Conservation (phyloP, 2,113 vertebrate species). For the Pavo muticus region DNA sequence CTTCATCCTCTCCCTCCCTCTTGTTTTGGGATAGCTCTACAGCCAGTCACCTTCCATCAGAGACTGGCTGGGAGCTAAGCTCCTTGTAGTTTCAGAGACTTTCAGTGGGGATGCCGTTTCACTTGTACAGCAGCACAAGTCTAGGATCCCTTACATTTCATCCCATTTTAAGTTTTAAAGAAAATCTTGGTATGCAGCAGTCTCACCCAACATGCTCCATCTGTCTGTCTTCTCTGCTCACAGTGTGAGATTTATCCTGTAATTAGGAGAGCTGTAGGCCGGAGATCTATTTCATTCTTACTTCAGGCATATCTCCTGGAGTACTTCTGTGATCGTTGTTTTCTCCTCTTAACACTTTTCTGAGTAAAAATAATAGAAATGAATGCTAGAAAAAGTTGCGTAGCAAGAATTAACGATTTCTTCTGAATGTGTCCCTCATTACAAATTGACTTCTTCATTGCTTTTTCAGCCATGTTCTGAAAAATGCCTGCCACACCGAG, state of each 20-base stretch:
- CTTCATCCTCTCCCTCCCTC: background rate
- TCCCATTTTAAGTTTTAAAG: background rate
- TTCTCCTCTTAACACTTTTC: background rate
- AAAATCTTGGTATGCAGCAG: background rate
- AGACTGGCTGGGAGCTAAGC: background rate
- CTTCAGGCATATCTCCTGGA: background rate
- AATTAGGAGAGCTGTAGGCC: background rate
- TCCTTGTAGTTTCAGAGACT: fast-evolving
- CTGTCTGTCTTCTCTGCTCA: background rate
- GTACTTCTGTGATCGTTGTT: background rate
- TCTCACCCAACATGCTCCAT: background rate
- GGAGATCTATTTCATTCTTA: background rate
- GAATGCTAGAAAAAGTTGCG: background rate
- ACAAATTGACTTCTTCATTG: background rate
- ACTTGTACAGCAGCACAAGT: background rate
- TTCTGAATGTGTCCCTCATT: background rate
- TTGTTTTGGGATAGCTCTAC: fast-evolving
- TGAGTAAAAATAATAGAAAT: background rate
- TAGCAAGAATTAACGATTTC: background rate
- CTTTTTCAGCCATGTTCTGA: background rate
- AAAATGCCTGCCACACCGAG: background rate
- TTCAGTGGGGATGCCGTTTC: fast-evolving
- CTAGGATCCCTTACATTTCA: background rate
- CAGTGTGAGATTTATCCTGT: background rate
- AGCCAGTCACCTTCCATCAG: background rate